These are phyloP conservation scores for Zaprionus obscuricornis DNA, from an alignment of 2,888 invertebrate species.

Conservation along the genomic window DNA sequence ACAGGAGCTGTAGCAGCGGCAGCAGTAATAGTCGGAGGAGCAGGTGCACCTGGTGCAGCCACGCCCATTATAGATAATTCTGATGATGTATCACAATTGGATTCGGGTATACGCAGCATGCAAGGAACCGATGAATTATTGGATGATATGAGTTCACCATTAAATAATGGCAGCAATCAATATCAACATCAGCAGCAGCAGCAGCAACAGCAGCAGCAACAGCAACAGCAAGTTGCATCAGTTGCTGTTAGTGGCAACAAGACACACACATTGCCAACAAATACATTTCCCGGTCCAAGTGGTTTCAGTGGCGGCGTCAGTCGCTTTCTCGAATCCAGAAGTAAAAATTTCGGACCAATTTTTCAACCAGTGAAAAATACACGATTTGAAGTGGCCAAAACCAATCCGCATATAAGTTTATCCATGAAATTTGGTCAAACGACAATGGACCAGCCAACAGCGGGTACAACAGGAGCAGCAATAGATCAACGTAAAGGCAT, in stretches of 20 bases:
- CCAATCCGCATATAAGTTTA: constrained; percentile 78
- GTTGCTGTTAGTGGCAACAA: too few species aligned
- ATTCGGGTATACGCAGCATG: constrained; percentile 83
- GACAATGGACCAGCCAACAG: background rate
- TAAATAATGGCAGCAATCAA: constrained; percentile 50
- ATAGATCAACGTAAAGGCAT: constrained; percentile 59
- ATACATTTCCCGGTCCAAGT: constrained; percentile 59
- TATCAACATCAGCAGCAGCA: constrained; percentile 6
- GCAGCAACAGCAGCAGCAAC: constrained; percentile 12
- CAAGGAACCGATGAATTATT: constrained; percentile 81
- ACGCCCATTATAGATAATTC: constrained; percentile 79
- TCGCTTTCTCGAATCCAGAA: constrained; percentile 79
- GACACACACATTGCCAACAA: too few species aligned
- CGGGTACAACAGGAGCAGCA: constrained; percentile 44
- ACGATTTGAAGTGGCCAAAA: constrained; percentile 81
- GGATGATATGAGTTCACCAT: constrained; percentile 73
- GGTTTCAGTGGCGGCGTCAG: constrained; percentile 80
- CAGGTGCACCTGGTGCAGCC: too few species aligned
- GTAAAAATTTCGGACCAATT: constrained; percentile 72
- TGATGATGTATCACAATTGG: constrained; percentile 82
- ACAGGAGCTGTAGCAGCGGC: too few species aligned
- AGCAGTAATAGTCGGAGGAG: too few species aligned
- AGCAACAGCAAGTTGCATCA: too few species aligned
- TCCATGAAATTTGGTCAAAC: constrained; percentile 67
- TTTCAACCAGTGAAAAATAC: constrained; percentile 79